Conservation (phyloP, 2,888 invertebrate genomes). For the Philhelius pedissequus region DNA sequence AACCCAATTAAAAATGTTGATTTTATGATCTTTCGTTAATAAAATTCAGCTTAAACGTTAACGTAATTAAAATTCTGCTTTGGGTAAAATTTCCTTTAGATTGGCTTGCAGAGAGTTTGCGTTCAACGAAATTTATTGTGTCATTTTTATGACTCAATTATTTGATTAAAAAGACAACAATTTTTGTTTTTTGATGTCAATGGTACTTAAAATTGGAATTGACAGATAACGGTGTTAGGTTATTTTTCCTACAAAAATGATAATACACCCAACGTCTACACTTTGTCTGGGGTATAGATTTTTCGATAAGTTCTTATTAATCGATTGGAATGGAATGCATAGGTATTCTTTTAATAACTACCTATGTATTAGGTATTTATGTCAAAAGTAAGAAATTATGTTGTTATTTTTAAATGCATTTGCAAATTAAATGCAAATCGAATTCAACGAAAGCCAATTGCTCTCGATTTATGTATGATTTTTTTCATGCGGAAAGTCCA, state of each 20-base stretch:
- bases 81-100: neutral
- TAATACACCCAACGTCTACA: no score
- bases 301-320: neutral
- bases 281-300: neutral
- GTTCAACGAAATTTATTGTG: conserved; percentile 5
- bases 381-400: no score
- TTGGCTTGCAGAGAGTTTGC: no score
- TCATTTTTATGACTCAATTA: conserved; percentile 5
- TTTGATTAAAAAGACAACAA: neutral
- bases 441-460: no score
- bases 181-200: neutral
- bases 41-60: conserved; percentile 16
- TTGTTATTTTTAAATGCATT: no score
- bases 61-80: conserved; percentile 31
- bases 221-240: neutral
- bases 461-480: no score
- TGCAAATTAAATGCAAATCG: no score
- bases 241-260: neutral
- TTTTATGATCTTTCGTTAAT: conserved; percentile 21
- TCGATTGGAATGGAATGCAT: no score
- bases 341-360: no score
- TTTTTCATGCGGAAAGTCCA: no score
- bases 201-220: neutral
- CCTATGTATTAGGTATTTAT: no score
- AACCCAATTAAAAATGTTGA: conserved; percentile 16